Conservation (phyloP, 2,888 invertebrate genomes). For the Vanessa cardui region DNA sequence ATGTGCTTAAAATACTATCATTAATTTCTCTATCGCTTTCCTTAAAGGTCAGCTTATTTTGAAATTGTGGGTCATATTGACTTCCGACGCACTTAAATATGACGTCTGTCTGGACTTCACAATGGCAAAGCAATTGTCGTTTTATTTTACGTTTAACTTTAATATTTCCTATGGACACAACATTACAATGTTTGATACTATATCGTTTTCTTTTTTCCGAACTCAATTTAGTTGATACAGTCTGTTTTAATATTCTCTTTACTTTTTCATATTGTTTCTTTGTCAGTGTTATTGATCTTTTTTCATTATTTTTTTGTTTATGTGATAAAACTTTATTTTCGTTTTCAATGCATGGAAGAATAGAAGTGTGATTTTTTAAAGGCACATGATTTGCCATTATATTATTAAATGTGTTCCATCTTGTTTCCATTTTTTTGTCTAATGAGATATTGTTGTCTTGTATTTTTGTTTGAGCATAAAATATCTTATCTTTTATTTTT, state of each 20-base stretch:
- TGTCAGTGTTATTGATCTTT: slow-evolving; percentile 60
- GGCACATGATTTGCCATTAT: not conserved
- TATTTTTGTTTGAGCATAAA: not conserved
- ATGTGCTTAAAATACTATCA: not conserved
- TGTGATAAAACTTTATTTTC: slow-evolving; percentile 54
- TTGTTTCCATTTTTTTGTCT: not conserved
- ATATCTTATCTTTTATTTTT: not conserved
- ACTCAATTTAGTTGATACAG: slow-evolving; percentile 36
- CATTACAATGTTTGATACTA: slow-evolving; percentile 28
- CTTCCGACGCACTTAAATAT: slow-evolving; percentile 4
- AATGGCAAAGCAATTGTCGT: slow-evolving; percentile 25
- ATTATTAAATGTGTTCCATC: not conserved
- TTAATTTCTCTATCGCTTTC: slow-evolving; percentile 8
- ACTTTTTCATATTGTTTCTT: slow-evolving; percentile 66
- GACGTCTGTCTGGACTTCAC: slow-evolving; percentile 37
- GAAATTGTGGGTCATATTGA: slow-evolving; percentile 7
- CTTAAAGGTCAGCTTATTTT: not conserved
- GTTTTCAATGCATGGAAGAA: slow-evolving; percentile 2
- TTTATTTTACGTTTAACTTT: slow-evolving; percentile 36
- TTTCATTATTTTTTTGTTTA: slow-evolving; percentile 56
- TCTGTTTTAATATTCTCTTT: slow-evolving; percentile 58
- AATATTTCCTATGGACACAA: slow-evolving; percentile 53
- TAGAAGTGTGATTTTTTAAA: not conserved
- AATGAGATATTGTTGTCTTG: not conserved
- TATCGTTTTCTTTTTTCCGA: slow-evolving; percentile 36